phyloP scores from a whole-genome alignment of 2,888 invertebrate species.

The Machimus rusticus region DNA sequence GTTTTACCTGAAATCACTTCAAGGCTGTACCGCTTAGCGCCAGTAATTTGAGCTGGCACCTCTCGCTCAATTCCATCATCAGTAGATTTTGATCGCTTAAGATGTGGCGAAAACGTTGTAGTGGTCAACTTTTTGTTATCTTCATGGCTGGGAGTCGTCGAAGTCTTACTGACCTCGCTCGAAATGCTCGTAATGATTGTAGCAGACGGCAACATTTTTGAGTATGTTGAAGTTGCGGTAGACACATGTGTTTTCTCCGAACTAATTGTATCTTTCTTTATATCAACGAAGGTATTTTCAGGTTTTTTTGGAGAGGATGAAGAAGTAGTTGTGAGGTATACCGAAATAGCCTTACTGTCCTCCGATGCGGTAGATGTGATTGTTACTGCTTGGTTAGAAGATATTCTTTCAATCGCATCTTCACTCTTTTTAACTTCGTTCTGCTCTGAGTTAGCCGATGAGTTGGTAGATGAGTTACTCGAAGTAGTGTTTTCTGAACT shows the following conservation, averaged over 20 bases:
- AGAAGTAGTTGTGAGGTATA: slow-evolving; percentile 28
- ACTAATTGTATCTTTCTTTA: neutral
- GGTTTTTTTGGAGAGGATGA: neutral
- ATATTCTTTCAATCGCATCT: neutral
- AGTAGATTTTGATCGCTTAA: slow-evolving; percentile 67
- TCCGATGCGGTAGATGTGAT: neutral
- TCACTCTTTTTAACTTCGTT: neutral
- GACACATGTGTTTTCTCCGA: neutral
- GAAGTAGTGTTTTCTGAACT: neutral
- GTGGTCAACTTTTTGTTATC: slow-evolving; percentile 39
- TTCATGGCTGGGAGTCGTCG: slow-evolving; percentile 37
- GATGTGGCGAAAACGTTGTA: slow-evolving; percentile 58
- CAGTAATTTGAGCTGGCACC: slow-evolving; percentile 65
- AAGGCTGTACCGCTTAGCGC: slow-evolving; percentile 66
- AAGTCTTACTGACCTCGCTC: slow-evolving; percentile 47
- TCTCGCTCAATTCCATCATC: slow-evolving; percentile 63
- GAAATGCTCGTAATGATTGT: slow-evolving; percentile 50
- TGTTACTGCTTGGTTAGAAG: neutral
- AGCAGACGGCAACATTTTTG: slow-evolving; percentile 43
- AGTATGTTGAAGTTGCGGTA: slow-evolving; percentile 38
- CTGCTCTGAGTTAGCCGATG: neutral
- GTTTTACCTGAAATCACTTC: slow-evolving; percentile 66
- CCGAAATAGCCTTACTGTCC: neutral
- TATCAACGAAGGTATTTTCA: neutral
- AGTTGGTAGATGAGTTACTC: neutral